phyloP scores from a whole-genome alignment of 2,113 vertebrate genomes.

The Lipophrys pholis region DNA sequence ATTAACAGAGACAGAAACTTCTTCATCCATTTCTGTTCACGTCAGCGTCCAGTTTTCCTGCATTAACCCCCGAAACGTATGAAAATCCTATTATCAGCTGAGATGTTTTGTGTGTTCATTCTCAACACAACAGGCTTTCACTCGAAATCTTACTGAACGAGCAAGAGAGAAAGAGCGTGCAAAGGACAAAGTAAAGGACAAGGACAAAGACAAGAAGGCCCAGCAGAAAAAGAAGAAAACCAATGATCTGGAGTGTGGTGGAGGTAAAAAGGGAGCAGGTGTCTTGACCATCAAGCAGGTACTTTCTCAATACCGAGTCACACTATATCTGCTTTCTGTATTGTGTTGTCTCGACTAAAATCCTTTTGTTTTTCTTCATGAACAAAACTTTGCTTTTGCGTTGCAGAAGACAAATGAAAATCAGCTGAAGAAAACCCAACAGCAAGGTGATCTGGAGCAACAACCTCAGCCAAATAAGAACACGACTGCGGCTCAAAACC shows the following conservation, averaged over 20 bases:
- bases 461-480: slow-evolving; percentile 40
- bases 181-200: slow-evolving; percentile 73
- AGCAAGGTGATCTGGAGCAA: slow-evolving; percentile 48
- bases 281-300: slow-evolving; percentile 83
- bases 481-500: slow-evolving; percentile 39
- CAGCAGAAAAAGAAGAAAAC: slow-evolving; percentile 73
- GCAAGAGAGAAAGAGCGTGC: slow-evolving; percentile 67
- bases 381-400: background rate
- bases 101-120: background rate
- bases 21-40: no score
- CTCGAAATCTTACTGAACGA: slow-evolving; percentile 79
- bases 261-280: slow-evolving; percentile 83
- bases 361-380: background rate
- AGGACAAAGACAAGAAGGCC: slow-evolving; percentile 63
- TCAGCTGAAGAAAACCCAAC: slow-evolving; percentile 65
- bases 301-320: background rate
- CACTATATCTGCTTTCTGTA: background rate
- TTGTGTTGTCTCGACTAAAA: background rate
- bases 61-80: no score
- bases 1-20: no score
- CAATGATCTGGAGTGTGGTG: slow-evolving; percentile 44
- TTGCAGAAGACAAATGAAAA: slow-evolving; percentile 83
- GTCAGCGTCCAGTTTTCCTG: no score
- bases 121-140: slow-evolving; percentile 79
- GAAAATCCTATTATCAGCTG: no score